Conservation (phyloP, 92 coral and sea anemone genomes). For the Actinernus sp. region DNA sequence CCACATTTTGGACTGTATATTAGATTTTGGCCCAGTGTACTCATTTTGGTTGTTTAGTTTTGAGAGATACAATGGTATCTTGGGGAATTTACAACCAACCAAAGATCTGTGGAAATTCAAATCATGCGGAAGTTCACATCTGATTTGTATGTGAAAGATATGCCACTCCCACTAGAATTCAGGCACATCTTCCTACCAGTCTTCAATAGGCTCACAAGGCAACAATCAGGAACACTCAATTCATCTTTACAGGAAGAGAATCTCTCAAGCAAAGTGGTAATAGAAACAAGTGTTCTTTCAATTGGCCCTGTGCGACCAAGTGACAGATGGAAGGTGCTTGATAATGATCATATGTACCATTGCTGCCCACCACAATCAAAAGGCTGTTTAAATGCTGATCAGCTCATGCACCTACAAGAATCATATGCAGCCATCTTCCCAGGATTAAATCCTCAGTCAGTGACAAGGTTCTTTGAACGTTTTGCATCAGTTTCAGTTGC, state of each 20-base stretch:
- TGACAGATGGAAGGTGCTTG: not conserved
- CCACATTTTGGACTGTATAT: constrained; percentile 64
- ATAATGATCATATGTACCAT: not conserved
- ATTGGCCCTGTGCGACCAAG: not conserved
- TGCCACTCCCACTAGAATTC: not conserved
- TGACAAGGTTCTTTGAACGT: not conserved
- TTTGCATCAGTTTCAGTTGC: not conserved
- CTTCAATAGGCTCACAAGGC: not conserved
- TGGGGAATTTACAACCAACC: constrained; percentile 27
- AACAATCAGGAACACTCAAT: not conserved
- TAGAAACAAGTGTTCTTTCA: not conserved
- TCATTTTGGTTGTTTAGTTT: constrained; percentile 77
- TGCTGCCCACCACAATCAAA: not conserved
- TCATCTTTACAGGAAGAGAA: not conserved
- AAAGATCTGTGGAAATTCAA: constrained; percentile 3
- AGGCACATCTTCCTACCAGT: not conserved
- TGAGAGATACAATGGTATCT: constrained; percentile 67
- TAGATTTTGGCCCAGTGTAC: constrained; percentile 76
- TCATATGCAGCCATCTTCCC: not conserved
- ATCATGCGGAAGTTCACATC: not conserved
- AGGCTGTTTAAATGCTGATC: not conserved
- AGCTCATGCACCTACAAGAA: not conserved
- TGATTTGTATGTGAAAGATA: not conserved
- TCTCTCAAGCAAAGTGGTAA: not conserved
- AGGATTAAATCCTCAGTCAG: not conserved